A percentile compares a stretch with the other conserved stretches of the same genome.
Conservation (phyloP, 2,113 vertebrate genomes). For the Pipra filicauda region DNA sequence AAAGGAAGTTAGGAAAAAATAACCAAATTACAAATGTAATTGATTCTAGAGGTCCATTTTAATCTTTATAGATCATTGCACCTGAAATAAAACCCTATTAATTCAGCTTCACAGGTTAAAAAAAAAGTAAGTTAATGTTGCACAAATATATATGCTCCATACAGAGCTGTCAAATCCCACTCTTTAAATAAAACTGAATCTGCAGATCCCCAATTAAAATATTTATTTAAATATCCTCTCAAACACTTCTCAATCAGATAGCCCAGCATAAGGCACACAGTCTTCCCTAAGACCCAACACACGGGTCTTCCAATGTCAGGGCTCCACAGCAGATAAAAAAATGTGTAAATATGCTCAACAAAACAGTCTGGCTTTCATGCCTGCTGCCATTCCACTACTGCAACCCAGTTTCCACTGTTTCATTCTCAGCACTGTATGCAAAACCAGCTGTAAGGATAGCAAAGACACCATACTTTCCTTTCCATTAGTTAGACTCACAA, state of each 20-base stretch:
- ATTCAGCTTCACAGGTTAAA: neutral
- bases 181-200: neutral
- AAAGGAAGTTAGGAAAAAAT: neutral
- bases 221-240: neutral
- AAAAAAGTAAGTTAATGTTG: neutral
- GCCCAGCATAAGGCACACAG: neutral
- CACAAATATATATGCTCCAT: neutral
- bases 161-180: neutral
- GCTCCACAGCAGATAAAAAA: neutral
- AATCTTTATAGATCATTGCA: neutral
- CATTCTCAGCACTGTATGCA: neutral
- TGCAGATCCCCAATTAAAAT: neutral
- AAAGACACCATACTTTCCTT: neutral
- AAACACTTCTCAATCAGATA: fast-evolving
- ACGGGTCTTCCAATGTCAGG: neutral
- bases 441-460: neutral
- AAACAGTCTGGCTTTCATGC: fast-evolving
- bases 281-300: neutral
- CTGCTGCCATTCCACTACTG: neutral
- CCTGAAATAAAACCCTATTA: conserved; percentile 3
- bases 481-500: neutral
- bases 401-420: neutral
- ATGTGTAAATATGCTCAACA: neutral
- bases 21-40: neutral
- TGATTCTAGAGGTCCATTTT: neutral